These are phyloP conservation scores for Nibea albiflora DNA, from an alignment of 2,113 vertebrate species.

Conservation along the genomic window DNA sequence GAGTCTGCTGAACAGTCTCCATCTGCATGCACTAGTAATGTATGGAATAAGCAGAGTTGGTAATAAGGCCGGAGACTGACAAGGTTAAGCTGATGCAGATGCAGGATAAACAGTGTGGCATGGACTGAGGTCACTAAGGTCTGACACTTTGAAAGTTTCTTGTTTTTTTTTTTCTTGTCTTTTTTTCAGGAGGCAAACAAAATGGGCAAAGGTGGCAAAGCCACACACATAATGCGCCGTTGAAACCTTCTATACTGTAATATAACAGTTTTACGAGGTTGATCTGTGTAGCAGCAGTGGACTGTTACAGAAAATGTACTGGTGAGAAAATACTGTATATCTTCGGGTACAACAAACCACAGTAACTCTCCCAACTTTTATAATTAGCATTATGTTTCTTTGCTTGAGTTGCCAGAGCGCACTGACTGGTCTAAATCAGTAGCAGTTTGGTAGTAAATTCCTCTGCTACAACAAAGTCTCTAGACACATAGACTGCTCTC, in stretches of 20 bases:
- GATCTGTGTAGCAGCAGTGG: background rate
- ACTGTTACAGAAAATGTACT: background rate
- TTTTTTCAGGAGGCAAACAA: slow-evolving; percentile 1
- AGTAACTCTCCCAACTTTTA: background rate
- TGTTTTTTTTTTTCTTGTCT: slow-evolving; percentile 18
- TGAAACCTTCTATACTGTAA: background rate
- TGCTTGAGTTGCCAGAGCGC: background rate
- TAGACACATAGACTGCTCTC: background rate
- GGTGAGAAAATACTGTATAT: background rate
- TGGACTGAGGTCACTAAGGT: slow-evolving; percentile 70
- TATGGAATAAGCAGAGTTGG: slow-evolving; percentile 74
- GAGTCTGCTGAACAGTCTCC: slow-evolving; percentile 81
- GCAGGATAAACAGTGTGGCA: slow-evolving; percentile 72
- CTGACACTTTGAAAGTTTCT: slow-evolving; percentile 61
- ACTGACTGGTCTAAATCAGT: background rate
- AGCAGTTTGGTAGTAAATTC: background rate
- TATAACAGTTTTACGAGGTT: no score
- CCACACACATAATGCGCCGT: background rate
- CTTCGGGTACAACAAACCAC: background rate
- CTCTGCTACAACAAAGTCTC: background rate
- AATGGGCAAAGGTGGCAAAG: slow-evolving; percentile 41
- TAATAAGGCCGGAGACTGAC: slow-evolving; percentile 72
- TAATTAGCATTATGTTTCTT: background rate
- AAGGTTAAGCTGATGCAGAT: slow-evolving; percentile 81
- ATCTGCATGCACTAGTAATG: slow-evolving; percentile 82